phyloP scores from a whole-genome alignment of 2,888 invertebrate genomes.

The Drosophila testacea region DNA sequence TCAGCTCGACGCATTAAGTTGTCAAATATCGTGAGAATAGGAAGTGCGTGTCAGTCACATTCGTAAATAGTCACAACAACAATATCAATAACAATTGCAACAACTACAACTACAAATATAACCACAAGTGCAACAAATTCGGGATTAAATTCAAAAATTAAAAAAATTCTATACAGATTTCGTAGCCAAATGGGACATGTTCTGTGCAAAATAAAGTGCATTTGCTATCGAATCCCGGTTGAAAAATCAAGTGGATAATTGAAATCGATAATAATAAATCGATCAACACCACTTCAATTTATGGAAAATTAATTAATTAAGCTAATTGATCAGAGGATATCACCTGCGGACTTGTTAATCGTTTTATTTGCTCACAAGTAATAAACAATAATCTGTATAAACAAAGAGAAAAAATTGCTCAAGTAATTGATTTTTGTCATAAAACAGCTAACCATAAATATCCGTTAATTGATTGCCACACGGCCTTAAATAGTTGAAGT shows the following conservation, averaged over 20 bases:
- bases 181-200: conserved; percentile 8
- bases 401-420: conserved; percentile 5
- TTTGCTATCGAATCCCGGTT: not conserved
- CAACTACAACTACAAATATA: conserved; percentile 11
- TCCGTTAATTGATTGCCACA: conserved; percentile 51
- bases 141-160: not conserved
- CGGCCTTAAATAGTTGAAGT: conserved; percentile 21
- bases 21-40: conserved; percentile 79
- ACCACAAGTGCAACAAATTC: conserved; percentile 14
- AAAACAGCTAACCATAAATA: conserved; percentile 37
- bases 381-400: conserved; percentile 13
- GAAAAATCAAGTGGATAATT: conserved; percentile 8
- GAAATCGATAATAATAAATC: conserved; percentile 5
- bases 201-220: conserved; percentile 15
- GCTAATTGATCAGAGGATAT: conserved; percentile 19
- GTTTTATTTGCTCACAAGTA: conserved; percentile 17
- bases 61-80: conserved; percentile 53
- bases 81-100: conserved; percentile 7
- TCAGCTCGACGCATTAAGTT: conserved; percentile 75
- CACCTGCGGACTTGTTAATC: conserved; percentile 32
- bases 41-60: conserved; percentile 76
- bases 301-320: conserved; percentile 17
- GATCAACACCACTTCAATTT: conserved; percentile 3
- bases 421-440: conserved; percentile 61
- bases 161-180: conserved; percentile 1